These are phyloP conservation scores for Haliclona indistincta DNA, from an alignment of 37 sponge, comb jelly and placozoan species.

Conservation along the genomic window DNA sequence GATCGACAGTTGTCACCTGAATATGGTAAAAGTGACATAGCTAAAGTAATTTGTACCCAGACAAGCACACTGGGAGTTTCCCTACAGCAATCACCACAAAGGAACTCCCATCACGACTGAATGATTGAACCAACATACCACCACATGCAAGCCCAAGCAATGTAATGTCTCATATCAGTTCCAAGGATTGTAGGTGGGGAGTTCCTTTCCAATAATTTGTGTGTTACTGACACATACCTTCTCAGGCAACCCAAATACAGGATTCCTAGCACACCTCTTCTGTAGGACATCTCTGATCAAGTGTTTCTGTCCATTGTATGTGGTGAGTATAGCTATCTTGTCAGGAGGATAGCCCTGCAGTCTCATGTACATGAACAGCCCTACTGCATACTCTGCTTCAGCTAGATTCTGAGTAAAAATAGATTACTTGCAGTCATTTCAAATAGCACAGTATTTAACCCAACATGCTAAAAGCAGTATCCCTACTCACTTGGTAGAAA, in stretches of 20 bases:
- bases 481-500: slow-evolving; percentile 79
- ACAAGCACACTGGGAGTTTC: neutral
- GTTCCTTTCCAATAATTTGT: too few species aligned
- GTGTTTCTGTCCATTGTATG: slow-evolving; percentile 99
- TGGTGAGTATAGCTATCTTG: slow-evolving; percentile 97
- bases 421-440: neutral
- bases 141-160: neutral
- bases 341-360: slow-evolving; percentile 96
- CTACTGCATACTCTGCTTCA: slow-evolving; percentile 97
- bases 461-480: neutral
- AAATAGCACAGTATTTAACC: too few species aligned
- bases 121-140: neutral
- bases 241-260: slow-evolving; percentile 93
- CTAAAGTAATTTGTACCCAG: too few species aligned
- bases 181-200: neutral
- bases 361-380: slow-evolving; percentile 97
- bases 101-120: neutral
- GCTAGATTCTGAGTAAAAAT: slow-evolving; percentile 79
- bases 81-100: neutral
- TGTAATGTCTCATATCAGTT: too few species aligned
- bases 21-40: neutral
- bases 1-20: slow-evolving; percentile 97
- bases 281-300: slow-evolving; percentile 93
- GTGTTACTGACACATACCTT: slow-evolving; percentile 42
- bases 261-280: slow-evolving; percentile 92